Percentiles rank a stretch among this genome's conserved stretches.
Conservation (phyloP, 2,888 invertebrate species). For the Polymixis lichenea region DNA sequence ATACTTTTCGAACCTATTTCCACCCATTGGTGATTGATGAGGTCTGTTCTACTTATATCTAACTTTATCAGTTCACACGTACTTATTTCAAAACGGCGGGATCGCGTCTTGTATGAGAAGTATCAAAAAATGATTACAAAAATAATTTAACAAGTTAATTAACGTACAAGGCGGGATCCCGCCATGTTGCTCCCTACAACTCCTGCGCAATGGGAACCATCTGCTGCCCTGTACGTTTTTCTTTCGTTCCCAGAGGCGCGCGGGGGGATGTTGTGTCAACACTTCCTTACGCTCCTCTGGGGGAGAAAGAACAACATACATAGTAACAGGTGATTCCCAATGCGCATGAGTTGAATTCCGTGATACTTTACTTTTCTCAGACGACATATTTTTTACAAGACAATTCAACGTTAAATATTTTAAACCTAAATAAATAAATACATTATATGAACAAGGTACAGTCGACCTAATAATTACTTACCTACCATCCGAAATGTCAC, state of each 20-base stretch:
- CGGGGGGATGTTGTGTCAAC: slow-evolving; percentile 29
- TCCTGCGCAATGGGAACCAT: slow-evolving; percentile 36
- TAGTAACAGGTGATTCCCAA: slow-evolving; percentile 18
- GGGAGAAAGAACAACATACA: slow-evolving; percentile 43
- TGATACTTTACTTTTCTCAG: background rate
- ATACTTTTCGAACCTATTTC: background rate
- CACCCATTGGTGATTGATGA: background rate
- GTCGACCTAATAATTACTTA: background rate
- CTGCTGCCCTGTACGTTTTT: slow-evolving; percentile 53
- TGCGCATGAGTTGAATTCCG: slow-evolving; percentile 14
- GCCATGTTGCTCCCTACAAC: background rate
- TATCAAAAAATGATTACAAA: background rate
- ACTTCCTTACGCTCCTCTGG: background rate
- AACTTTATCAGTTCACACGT: background rate
- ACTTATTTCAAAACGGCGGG: background rate
- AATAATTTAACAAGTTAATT: background rate
- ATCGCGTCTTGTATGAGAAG: background rate
- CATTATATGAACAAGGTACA: too few relatives aligned
- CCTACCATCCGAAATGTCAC: background rate
- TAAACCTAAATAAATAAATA: background rate
- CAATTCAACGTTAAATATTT: background rate
- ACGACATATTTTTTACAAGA: background rate
- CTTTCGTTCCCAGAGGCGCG: slow-evolving; percentile 55
- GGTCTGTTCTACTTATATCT: background rate
- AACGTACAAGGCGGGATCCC: background rate